These are phyloP conservation scores for Nemurella pictetii DNA, from an alignment of 2,888 invertebrate species.

Conservation along the genomic window DNA sequence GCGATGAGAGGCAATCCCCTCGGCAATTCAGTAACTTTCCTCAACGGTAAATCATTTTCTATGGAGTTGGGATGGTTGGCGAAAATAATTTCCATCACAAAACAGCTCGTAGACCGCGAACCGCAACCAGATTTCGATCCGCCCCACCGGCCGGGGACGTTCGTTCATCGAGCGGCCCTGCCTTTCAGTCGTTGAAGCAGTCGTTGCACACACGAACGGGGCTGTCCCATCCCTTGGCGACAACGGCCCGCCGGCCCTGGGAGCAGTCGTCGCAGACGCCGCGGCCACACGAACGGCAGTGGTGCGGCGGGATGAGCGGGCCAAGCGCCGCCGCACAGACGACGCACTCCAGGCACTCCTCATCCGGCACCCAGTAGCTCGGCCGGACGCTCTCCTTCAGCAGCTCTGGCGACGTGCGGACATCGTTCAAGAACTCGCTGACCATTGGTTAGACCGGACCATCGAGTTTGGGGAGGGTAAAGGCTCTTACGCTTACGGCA, in stretches of 20 bases:
- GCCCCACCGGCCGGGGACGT: too few species aligned
- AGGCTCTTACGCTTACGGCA: not conserved
- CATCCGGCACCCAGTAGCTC: slow-evolving; percentile 79
- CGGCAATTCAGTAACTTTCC: too few species aligned
- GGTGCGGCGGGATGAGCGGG: slow-evolving; percentile 54
- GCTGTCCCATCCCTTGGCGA: slow-evolving; percentile 55
- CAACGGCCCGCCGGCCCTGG: slow-evolving; percentile 50
- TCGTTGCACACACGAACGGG: slow-evolving; percentile 54
- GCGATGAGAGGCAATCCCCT: too few species aligned
- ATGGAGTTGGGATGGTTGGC: too few species aligned
- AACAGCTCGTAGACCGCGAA: too few species aligned
- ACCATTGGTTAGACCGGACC: too few species aligned
- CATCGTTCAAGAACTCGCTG: too few species aligned
- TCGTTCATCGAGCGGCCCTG: too few species aligned
- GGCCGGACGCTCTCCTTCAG: slow-evolving; percentile 78
- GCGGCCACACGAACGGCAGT: slow-evolving; percentile 72
- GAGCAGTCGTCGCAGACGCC: slow-evolving; percentile 66
- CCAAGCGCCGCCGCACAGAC: slow-evolving; percentile 66
- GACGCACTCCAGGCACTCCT: slow-evolving; percentile 65
- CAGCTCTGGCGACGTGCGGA: slow-evolving; percentile 52
- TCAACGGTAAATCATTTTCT: too few species aligned
- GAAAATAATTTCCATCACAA: too few species aligned
- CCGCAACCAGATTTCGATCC: too few species aligned
- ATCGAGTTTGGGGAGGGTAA: slow-evolving; percentile 37
- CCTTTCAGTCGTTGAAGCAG: slow-evolving; percentile 37